These are phyloP conservation scores for Littorina saxatilis DNA, from an alignment of 1,140 invertebrate species.

Conservation along the genomic window DNA sequence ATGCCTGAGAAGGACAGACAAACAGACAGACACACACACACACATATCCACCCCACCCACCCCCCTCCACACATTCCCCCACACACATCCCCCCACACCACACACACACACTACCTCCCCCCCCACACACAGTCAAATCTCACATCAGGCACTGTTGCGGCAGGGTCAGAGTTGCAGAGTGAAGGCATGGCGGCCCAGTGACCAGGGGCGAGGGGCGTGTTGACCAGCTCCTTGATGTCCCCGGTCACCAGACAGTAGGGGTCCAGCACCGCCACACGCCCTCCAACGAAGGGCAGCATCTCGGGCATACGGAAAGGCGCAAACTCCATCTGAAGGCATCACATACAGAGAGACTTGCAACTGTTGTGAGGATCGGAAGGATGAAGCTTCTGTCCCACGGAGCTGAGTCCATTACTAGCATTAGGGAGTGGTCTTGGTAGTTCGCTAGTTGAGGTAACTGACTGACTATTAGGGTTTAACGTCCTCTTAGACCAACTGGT, in stretches of 20 bases:
- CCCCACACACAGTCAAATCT: background rate
- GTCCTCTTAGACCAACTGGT: no score
- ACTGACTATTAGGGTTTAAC: no score
- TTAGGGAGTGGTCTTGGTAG: no score
- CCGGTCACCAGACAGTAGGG: background rate
- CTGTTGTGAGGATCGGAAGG: background rate
- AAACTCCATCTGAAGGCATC: background rate
- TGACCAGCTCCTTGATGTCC: background rate
- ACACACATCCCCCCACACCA: background rate
- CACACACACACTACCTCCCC: background rate
- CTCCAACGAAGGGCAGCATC: background rate
- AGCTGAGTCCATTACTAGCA: no score
- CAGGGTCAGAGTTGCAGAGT: background rate
- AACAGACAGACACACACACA: background rate
- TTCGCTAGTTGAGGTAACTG: no score
- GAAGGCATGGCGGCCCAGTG: constrained; percentile 1
- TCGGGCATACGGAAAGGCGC: background rate
- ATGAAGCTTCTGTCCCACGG: no score
- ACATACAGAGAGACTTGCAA: background rate
- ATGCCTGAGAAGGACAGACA: no score
- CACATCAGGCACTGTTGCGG: background rate
- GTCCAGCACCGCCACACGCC: background rate
- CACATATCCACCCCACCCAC: background rate
- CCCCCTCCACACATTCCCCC: background rate
- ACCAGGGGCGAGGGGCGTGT: background rate